These are phyloP conservation scores for Rattus norvegicus DNA, from an alignment of 2,113 vertebrate species.

Conservation along the genomic window DNA sequence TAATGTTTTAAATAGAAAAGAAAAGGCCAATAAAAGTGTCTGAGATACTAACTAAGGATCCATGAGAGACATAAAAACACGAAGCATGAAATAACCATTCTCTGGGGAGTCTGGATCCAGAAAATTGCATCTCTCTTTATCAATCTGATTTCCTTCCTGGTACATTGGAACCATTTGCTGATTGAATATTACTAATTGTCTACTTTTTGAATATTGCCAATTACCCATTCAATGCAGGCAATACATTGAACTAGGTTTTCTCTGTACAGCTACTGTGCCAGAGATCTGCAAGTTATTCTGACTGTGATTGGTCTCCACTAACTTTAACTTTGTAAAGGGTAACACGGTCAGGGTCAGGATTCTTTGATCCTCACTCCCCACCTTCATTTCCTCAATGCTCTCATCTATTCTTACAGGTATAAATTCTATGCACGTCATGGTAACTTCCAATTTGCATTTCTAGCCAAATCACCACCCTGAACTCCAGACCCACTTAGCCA, in stretches of 20 bases:
- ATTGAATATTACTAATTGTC: neutral
- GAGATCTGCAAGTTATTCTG: neutral
- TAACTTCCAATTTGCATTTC: neutral
- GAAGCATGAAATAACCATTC: neutral
- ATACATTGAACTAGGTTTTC: neutral
- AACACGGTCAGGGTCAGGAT: neutral
- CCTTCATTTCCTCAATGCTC: neutral
- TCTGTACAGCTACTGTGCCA: neutral
- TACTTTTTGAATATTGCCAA: neutral
- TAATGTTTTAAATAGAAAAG: neutral
- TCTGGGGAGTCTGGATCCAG: neutral
- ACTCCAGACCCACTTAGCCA: neutral
- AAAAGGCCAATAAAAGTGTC: neutral
- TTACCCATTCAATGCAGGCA: neutral
- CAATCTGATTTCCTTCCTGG: neutral
- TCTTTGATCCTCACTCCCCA: rapidly evolving
- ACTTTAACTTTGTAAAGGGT: neutral
- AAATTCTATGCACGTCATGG: neutral
- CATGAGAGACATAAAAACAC: neutral
- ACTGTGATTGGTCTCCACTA: neutral
- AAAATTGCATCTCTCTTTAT: neutral
- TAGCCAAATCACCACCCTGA: neutral
- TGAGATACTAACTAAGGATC: neutral
- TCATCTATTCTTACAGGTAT: neutral
- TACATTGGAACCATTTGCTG: neutral